Percentiles rank a stretch among this genome's conserved stretches.
These are phyloP conservation scores for Clarias batrachus DNA, from an alignment of 2,113 vertebrate genomes.

Conservation along the genomic window DNA sequence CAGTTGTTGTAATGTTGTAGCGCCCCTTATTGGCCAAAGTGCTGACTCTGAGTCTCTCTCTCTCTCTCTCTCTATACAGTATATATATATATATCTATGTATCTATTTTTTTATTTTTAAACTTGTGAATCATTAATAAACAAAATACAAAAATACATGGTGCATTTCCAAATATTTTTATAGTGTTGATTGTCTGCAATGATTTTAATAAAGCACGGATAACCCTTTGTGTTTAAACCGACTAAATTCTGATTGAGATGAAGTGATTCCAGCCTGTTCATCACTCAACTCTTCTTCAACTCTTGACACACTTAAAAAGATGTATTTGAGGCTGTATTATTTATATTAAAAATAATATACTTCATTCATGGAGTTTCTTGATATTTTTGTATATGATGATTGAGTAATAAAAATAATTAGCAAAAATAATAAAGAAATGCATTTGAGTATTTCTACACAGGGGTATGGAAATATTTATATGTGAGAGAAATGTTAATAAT, in stretches of 20 bases:
- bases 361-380: no score
- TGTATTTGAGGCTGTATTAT: not conserved
- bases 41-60: not conserved
- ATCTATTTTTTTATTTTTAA: not conserved
- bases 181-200: not conserved
- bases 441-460: no score
- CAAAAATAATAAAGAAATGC: no score
- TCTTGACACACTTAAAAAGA: not conserved
- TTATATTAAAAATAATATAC: no score
- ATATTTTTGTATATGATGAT: no score
- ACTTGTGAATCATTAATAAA: not conserved
- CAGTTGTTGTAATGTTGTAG: slow-evolving; percentile 4
- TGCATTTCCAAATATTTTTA: not conserved
- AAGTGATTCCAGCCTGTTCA: no score
- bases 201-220: not conserved
- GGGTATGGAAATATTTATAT: not conserved
- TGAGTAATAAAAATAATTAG: no score
- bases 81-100: no score
- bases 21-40: not conserved
- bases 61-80: not conserved
- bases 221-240: not conserved
- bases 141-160: not conserved
- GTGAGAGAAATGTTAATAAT: not conserved
- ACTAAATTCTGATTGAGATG: not conserved
- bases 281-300: not conserved